These are phyloP conservation scores for Platyrinchus mystaceus DNA, from an alignment of 2,797 vertebrate species.

Conservation along the genomic window DNA sequence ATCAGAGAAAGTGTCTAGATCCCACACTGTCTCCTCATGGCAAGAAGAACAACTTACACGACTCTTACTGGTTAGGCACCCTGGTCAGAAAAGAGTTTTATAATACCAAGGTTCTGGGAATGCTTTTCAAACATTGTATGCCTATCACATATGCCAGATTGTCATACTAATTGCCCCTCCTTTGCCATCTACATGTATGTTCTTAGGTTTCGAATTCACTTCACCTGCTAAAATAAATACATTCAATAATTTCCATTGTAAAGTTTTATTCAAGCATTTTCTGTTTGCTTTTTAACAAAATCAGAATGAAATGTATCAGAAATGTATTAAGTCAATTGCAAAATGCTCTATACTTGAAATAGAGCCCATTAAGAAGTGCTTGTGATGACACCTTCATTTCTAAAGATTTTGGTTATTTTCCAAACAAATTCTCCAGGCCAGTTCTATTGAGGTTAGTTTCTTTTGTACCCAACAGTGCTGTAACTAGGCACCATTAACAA, in stretches of 20 bases:
- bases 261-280: neutral
- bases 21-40: neutral
- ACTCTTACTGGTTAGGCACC: neutral
- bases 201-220: neutral
- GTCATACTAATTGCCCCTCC: neutral
- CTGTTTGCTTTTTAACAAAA: neutral
- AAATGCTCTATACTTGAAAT: neutral
- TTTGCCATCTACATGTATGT: neutral
- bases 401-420: neutral
- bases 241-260: neutral
- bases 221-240: neutral
- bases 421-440: neutral
- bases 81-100: neutral
- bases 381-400: neutral
- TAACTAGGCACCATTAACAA: slow-evolving; percentile 13
- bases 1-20: neutral
- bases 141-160: neutral
- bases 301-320: neutral
- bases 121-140: neutral
- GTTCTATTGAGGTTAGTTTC: neutral
- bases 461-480: neutral
- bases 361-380: neutral
- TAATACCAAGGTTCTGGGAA: neutral
- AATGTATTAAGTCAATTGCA: neutral
- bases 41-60: neutral